Evolutionary conservation across 2,113 vertebrate genomes (phyloP).

Genomic region (Crocuta crocuta): DNA sequence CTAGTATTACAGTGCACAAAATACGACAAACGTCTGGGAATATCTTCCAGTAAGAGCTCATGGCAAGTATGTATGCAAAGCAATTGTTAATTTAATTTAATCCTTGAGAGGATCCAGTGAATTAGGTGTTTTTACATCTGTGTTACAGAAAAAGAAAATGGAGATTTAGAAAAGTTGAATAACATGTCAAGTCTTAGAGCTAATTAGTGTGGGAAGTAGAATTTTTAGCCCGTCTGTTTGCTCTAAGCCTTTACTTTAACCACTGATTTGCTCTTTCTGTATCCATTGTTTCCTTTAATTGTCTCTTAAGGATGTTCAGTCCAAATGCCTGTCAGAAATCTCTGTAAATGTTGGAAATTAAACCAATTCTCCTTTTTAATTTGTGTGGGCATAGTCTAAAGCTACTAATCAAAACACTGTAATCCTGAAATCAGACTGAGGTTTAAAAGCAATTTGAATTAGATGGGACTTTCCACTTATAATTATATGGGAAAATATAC

Average conservation of each 20-base stretch:
- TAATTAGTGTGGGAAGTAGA: background rate
- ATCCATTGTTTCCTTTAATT: background rate
- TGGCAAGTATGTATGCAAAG: background rate
- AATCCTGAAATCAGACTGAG: conserved; percentile 24
- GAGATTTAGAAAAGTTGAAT: background rate
- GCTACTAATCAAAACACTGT: background rate
- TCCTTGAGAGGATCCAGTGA: background rate
- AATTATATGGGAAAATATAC: background rate
- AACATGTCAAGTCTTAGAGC: background rate
- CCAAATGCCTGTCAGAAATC: background rate
- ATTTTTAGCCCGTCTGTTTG: background rate
- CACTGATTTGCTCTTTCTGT: background rate
- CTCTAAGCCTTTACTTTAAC: background rate
- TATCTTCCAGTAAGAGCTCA: background rate
- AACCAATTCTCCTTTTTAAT: background rate
- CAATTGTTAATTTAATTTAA: background rate
- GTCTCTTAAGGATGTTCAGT: background rate
- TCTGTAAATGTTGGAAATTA: conserved; percentile 11
- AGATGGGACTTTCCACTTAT: background rate
- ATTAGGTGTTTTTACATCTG: background rate
- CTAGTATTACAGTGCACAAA: background rate
- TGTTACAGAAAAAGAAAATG: background rate
- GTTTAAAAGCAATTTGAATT: conserved; percentile 3
- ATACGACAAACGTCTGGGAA: background rate
- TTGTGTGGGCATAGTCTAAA: background rate